phyloP scores from a whole-genome alignment of 2,888 invertebrate genomes.

The Junonia oenone region DNA sequence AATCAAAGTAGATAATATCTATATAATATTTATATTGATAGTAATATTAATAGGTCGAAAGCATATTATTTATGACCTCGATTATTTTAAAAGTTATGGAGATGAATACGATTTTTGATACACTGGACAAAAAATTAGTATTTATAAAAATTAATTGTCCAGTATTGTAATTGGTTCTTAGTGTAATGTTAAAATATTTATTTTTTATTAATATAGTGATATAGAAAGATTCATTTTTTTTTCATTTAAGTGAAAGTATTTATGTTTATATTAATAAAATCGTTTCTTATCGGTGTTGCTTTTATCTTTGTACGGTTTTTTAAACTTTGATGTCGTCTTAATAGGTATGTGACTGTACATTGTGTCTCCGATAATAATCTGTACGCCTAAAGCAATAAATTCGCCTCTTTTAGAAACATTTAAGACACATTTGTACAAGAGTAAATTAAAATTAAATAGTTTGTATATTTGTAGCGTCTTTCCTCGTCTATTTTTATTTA shows the following conservation, averaged over 20 bases:
- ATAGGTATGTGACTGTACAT: constrained; percentile 25
- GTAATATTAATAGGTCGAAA: constrained; percentile 37
- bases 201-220: constrained; percentile 21
- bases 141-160: constrained; percentile 44
- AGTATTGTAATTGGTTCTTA: constrained; percentile 36
- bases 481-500: constrained; percentile 30
- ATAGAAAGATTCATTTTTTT: constrained; percentile 6
- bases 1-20: constrained; percentile 49
- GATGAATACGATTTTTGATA: constrained; percentile 59
- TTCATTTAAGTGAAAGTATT: background rate
- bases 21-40: constrained; percentile 48
- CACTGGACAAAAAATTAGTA: constrained; percentile 42
- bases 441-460: constrained; percentile 30
- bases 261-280: constrained; percentile 5
- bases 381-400: constrained; percentile 54
- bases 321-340: constrained; percentile 20
- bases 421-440: constrained; percentile 35
- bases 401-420: constrained; percentile 45
- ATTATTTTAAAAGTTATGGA: constrained; percentile 38
- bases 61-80: constrained; percentile 39
- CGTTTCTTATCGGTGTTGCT: constrained; percentile 5
- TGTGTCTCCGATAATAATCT: constrained; percentile 46
- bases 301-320: constrained; percentile 2
- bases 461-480: constrained; percentile 30
- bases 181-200: constrained; percentile 25